A percentile compares a stretch with the other conserved stretches of the same genome.
Conservation (phyloP, 2,888 invertebrate species). For the Andrena minutula region DNA sequence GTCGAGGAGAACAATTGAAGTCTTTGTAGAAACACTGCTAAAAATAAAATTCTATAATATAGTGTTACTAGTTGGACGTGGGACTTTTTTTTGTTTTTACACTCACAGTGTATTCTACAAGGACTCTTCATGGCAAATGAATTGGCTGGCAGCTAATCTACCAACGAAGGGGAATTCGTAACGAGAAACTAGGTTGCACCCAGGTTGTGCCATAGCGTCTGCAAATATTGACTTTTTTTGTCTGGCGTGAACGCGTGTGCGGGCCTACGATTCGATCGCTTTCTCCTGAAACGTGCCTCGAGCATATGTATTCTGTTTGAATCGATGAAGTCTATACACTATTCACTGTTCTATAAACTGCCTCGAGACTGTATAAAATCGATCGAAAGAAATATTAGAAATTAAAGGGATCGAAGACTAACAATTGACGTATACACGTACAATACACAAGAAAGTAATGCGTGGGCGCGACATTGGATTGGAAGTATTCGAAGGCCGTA, state of each 20-base stretch:
- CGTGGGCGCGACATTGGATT: background rate
- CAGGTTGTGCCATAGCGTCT: constrained; percentile 11
- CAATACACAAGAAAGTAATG: background rate
- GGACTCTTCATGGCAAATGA: background rate
- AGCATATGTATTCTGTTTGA: constrained; percentile 10
- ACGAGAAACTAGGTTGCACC: constrained; percentile 46
- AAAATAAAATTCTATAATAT: too few species aligned
- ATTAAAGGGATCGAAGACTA: too few species aligned
- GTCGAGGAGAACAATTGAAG: constrained; percentile 29
- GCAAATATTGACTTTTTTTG: constrained; percentile 56
- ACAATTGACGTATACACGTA: background rate
- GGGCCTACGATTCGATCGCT: constrained; percentile 36
- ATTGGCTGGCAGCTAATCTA: constrained; percentile 42
- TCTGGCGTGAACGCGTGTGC: background rate
- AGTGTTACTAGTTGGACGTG: too few species aligned
- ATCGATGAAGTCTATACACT: background rate
- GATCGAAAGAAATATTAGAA: background rate
- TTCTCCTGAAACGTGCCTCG: constrained; percentile 37
- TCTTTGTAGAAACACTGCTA: background rate
- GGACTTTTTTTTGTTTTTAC: too few species aligned
- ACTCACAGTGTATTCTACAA: too few species aligned
- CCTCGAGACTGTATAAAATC: background rate
- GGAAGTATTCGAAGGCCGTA: constrained; percentile 21
- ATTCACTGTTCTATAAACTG: background rate
- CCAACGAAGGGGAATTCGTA: constrained; percentile 51